Conservation (phyloP, 2,888 invertebrate genomes). For the Petrophora chlorosata region DNA sequence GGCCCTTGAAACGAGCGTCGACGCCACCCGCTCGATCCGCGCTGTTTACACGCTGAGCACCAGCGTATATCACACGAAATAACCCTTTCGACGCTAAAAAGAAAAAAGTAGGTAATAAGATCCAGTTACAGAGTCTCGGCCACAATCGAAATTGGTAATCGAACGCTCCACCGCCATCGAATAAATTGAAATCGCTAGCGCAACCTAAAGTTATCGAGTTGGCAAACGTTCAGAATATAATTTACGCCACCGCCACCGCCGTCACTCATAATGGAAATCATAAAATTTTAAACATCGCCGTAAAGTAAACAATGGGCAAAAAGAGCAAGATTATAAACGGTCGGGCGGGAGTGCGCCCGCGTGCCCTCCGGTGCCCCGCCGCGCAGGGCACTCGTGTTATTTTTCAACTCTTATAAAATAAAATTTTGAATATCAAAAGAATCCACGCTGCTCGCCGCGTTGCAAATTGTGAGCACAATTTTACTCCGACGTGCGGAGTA, state of each 20-base stretch:
- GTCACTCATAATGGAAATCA: conserved; percentile 74
- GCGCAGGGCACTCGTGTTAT: conserved; percentile 48
- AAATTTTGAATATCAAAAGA: conserved; percentile 53
- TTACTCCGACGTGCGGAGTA: conserved; percentile 25
- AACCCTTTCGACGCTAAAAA: conserved; percentile 32
- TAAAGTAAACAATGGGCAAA: conserved; percentile 82
- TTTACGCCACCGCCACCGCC: conserved; percentile 57
- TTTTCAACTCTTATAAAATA: conserved; percentile 53
- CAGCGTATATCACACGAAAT: conserved; percentile 46
- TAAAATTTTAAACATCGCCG: conserved; percentile 75
- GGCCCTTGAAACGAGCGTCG: conserved; percentile 63
- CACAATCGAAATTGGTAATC: conserved; percentile 44
- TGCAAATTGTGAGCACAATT: conserved; percentile 38
- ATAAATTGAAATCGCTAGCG: conserved; percentile 61
- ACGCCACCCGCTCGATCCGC: conserved; percentile 56
- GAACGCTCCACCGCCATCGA: conserved; percentile 47
- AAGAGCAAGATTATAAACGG: conserved; percentile 67
- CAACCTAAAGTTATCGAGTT: conserved; percentile 68
- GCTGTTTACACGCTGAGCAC: conserved; percentile 66
- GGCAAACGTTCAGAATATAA: conserved; percentile 76
- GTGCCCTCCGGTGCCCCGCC: conserved; percentile 62
- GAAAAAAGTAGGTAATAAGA: conserved; percentile 24
- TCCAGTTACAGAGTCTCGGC: conserved; percentile 25
- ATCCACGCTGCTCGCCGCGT: conserved; percentile 30
- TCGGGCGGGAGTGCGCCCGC: conserved; percentile 47